Conservation (phyloP, 2,888 invertebrate genomes). For the Scelioninae gen. 2 region DNA sequence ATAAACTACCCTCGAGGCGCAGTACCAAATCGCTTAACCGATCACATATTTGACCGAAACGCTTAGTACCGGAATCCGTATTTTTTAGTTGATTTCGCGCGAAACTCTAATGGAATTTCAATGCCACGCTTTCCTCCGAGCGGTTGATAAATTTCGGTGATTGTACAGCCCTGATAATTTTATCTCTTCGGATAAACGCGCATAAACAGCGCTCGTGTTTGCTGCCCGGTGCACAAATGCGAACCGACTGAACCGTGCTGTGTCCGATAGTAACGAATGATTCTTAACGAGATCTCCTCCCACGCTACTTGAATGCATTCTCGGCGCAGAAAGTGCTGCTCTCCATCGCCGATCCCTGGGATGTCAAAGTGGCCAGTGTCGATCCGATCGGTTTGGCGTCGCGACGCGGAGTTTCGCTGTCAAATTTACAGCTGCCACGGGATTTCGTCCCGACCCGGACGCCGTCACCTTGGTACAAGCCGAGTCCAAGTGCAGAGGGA, state of each 20-base stretch:
- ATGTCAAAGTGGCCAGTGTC: conserved; percentile 72
- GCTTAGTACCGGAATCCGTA: neutral
- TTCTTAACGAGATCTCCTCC: conserved; percentile 66
- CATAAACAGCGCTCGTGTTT: conserved; percentile 28
- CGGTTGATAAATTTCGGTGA: conserved; percentile 21
- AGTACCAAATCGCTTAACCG: conserved; percentile 12
- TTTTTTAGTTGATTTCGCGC: neutral
- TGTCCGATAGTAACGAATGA: conserved; percentile 61
- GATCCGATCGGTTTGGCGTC: conserved; percentile 69
- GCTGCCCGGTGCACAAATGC: conserved; percentile 18
- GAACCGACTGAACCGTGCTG: conserved; percentile 27
- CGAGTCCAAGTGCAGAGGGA: conserved; percentile 46
- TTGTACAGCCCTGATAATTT: conserved; percentile 28
- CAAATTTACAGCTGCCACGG: conserved; percentile 58
- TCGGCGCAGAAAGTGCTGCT: conserved; percentile 68
- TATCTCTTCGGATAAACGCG: conserved; percentile 24
- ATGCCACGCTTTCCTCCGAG: too few species aligned
- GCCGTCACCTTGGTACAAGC: conserved; percentile 74
- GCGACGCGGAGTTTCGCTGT: conserved; percentile 67
- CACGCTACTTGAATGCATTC: conserved; percentile 54
- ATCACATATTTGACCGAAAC: conserved; percentile 10
- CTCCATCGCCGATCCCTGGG: conserved; percentile 74
- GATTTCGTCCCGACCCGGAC: conserved; percentile 59
- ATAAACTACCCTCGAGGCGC: too few species aligned
- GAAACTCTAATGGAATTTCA: conserved; percentile 22